A percentile compares a stretch with the other conserved stretches of the same genome.
phyloP scores from a whole-genome alignment of 2,797 vertebrate genomes.

The Triplophysa yarkandensis region DNA sequence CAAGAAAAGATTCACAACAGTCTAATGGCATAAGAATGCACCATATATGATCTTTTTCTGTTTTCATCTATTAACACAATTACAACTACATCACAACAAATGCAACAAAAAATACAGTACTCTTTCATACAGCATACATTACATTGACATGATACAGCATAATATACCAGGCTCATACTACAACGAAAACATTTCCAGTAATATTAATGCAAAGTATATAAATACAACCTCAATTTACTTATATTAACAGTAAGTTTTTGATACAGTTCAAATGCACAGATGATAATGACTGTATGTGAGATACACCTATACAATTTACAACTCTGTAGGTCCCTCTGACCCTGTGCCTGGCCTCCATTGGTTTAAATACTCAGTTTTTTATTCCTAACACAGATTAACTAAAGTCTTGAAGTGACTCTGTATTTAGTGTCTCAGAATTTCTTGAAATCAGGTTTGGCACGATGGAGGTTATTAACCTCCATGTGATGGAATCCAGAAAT shows the following conservation, averaged over 20 bases:
- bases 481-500: constrained; percentile 32
- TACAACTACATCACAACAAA: background rate
- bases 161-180: constrained; percentile 1
- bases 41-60: background rate
- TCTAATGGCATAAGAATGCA: background rate
- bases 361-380: background rate
- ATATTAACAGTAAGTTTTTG: background rate
- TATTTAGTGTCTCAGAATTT: background rate
- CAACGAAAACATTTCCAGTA: background rate
- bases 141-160: constrained; percentile 7
- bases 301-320: background rate
- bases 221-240: constrained; percentile 15
- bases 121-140: background rate
- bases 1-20: background rate
- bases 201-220: background rate
- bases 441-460: background rate
- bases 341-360: background rate
- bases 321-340: background rate
- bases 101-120: background rate
- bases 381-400: background rate
- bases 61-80: background rate
- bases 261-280: constrained; percentile 10
- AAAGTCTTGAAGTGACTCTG: background rate
- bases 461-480: background rate
- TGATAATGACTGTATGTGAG: background rate